Evolutionary conservation across 2,797 vertebrate species (phyloP), one percentile per base, ranked within the genome.

Genomic region (Cyprinella venusta): DNA sequence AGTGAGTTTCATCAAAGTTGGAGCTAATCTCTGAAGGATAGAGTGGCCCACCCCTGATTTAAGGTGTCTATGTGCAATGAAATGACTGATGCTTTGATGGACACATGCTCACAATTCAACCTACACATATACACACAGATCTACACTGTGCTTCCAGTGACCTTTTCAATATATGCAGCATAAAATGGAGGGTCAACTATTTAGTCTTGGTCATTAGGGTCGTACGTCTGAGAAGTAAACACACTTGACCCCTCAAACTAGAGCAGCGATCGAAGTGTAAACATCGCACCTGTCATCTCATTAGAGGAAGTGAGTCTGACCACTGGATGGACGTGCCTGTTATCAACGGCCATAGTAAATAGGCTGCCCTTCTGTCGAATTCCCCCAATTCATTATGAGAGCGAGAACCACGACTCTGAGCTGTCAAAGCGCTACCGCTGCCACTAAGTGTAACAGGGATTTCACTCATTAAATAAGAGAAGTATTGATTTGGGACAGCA

Each of bases 261-360:
- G 90, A 93, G 92, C 90, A 88, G 88, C 91, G 93, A 91, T 90
- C 68, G 63, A 84, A 90, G 90, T 86, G 87, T 91, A 92, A 94
- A 92, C 91, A 91, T 84, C 85, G 88, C 90, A 91, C 87, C 91
- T 93, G 91, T 93, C 93, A 93, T 92, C 93, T 94, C 92, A 93
- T 94, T 94, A 94, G 91, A 87, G 89, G 91, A 88, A 86, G 89
- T 77, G 26, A n/a, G 87, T 89, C 86, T 83, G 91, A 90, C 90
- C 81, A 83, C 84, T 84, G 89, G 90, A 88, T 87, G 90, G 91
- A 91, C 86, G 63, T 88, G 72, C 88, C 89, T 90, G 87, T 87
- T 90, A 90, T 87, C 85, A 48, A 42, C 86, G 89, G 90, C 88
- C 85, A 69, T 90, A 89, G 91, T 92, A 93, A 93, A 93, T 86